phyloP scores from a whole-genome alignment of 2,888 invertebrate species.

The Ectobius pallidus region DNA sequence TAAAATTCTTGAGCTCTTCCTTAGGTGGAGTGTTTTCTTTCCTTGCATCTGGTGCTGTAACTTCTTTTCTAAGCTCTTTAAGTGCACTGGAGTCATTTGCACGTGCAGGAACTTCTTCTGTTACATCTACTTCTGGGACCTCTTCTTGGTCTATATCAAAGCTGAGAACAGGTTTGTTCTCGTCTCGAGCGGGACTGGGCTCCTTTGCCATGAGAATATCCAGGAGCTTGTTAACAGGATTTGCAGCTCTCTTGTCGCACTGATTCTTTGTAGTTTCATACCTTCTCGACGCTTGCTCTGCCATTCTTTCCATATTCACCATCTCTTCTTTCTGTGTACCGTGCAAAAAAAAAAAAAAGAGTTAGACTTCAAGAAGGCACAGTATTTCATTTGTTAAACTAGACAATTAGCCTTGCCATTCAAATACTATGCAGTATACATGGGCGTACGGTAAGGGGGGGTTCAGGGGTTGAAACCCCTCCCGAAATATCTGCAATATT shows the following conservation, averaged over 20 bases:
- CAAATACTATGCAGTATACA: too few relatives aligned
- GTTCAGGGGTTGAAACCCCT: too few relatives aligned
- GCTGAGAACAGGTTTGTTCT: neutral
- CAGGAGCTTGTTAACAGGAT: too few relatives aligned
- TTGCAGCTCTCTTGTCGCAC: too few relatives aligned
- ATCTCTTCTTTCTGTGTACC: slow-evolving; percentile 24
- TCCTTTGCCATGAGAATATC: neutral
- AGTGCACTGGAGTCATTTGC: neutral
- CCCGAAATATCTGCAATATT: too few relatives aligned
- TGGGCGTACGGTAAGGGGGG: too few relatives aligned
- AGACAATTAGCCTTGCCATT: too few relatives aligned
- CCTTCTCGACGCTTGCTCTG: neutral
- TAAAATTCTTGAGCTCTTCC: too few relatives aligned
- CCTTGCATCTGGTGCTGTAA: too few relatives aligned
- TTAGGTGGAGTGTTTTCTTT: too few relatives aligned
- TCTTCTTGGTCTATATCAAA: slow-evolving; percentile 1
- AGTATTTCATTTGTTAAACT: too few relatives aligned
- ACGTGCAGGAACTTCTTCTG: neutral
- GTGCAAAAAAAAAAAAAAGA: slow-evolving; percentile 5
- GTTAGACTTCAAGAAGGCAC: too few relatives aligned
- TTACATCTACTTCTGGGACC: neutral
- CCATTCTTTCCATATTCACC: slow-evolving; percentile 28
- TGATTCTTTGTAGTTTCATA: slow-evolving; percentile 13
- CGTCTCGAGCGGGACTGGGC: neutral
- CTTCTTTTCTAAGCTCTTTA: neutral